Base-by-base conservation (phyloP, 1,140 invertebrate species). In the Halictus rubicundus region DNA sequence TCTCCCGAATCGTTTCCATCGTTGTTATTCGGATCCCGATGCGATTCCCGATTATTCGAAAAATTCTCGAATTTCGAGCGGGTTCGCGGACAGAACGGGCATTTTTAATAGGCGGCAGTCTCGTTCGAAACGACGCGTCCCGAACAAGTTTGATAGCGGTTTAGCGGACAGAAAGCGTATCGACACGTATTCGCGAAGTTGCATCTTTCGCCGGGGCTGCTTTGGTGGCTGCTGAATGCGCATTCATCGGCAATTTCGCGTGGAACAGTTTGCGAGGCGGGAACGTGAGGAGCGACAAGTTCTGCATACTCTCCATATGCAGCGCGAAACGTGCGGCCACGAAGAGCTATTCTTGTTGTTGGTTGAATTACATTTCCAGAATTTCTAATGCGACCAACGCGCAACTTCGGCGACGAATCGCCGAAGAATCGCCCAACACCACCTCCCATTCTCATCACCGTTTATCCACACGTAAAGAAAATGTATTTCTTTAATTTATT, bases 201-300 rank as follows among this genome's bases (percentile, higher is more conserved):
- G 80, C 78, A 72, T 82, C 72, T 82, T 84, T 88, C 74, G 84
- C 73, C 71, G n/a, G 76, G 78, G 68, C 70, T 78, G 68, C 73
- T 82, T 72, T 81, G 78, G 78, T 78, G 69, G 78, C 66, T 78
- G 81, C 61, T 86, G 87, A 89, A 89, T 88, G 84, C 85, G 83
- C 87, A 86, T 90, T 90, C 88, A 89, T 89, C 80, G 85, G n/a
- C 88, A 90, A 90, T 90, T 89, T 86, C 82, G 81, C 84, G 73
- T 46, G 73, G 82, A 84, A 87, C 80, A 81, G 83, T 81, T 81
- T 81, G 78, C 78, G 70, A 77, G 83, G 79, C 37, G 64, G 82
- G 74, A 85, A 68, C 82, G 76, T 61, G 81, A 83, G 49, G 71
- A 75, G 59, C 78, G 81, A 80, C 82, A 69, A 85, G 83, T 84